Base-by-base conservation (phyloP, 2,888 invertebrate genomes). In the Parasteatoda lunata region DNA sequence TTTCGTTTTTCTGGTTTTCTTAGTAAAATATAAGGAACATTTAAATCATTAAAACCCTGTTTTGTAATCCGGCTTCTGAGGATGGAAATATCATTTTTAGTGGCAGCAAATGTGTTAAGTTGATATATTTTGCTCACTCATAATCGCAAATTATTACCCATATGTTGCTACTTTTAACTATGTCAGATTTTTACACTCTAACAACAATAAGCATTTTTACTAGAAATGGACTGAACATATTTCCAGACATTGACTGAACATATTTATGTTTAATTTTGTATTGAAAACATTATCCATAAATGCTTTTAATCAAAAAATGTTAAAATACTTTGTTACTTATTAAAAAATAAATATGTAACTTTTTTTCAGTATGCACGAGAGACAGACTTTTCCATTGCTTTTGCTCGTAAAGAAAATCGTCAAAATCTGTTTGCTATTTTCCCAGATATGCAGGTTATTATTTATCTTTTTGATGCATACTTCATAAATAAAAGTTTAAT, bases 341-440 rank as follows among this genome's bases (percentile, higher is more conserved):
- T 9, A 30, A 45, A 54, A 15, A 30, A 54, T 30, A 30, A 15
- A 73, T 3, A 48, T 30, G 11, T 15, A 15, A 48, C 30, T 11
- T 52, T 76, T 51, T 54, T 77, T 3, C 8, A 91, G 91, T 98
- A 97, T 92, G 96, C 97, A 0, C 94, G 97, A 59, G 97, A 98
- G 93, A 97, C 97, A 0, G 97, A 97, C 91, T 94, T 95, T 89
- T 96, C 96, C 47, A 96, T 97, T 90, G 95, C 96, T 45, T 94
- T 95, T 88, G 94, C 96, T 0, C 93, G 97, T 72, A 95, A 95
- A 90, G 97, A 97, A 91, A 94, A 95, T 90, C 94, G 97, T 81
- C 94, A 95, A 88, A 94, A 96, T 90, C 93, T 98, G 65, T 97
- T 97, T 92, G 94, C 93, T 81, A 93, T 95, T 73, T 95, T 95